Percentiles rank a stretch among this genome's conserved stretches.
These are phyloP conservation scores for Philotrypesis tridentata DNA, from an alignment of 1,140 invertebrate species.

Conservation along the genomic window DNA sequence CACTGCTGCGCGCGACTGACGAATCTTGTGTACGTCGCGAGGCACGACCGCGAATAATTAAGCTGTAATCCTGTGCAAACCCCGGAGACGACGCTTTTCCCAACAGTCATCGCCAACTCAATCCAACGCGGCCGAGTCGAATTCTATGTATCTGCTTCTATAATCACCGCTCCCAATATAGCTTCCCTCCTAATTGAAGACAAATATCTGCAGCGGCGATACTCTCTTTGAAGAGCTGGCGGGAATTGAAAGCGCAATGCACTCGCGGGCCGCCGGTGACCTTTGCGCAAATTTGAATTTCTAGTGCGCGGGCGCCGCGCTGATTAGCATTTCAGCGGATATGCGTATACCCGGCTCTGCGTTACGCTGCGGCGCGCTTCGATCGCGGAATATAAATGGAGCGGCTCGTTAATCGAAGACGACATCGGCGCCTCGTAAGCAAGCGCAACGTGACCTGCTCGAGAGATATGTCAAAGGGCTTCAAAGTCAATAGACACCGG, in stretches of 20 bases:
- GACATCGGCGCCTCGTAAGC: background rate
- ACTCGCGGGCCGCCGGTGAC: background rate
- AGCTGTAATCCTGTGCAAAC: background rate
- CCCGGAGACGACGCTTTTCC: background rate
- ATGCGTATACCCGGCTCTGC: background rate
- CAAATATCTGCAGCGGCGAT: too few relatives aligned
- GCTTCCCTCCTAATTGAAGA: background rate
- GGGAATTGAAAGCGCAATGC: background rate
- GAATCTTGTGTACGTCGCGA: too few relatives aligned
- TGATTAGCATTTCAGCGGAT: slow-evolving; percentile 27
- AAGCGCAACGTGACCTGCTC: background rate
- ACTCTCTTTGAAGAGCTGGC: too few relatives aligned
- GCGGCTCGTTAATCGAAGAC: slow-evolving; percentile 21
- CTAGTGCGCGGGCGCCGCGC: background rate
- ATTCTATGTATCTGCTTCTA: background rate
- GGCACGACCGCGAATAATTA: background rate
- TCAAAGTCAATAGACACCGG: background rate
- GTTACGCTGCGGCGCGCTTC: background rate
- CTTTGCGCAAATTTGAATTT: slow-evolving; percentile 28
- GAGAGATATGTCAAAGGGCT: background rate
- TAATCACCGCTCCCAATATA: background rate
- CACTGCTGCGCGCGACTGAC: too few relatives aligned
- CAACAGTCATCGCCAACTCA: background rate
- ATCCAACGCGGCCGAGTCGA: background rate
- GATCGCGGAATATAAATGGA: slow-evolving; percentile 38